phyloP scores from a whole-genome alignment of 2,113 vertebrate species.

The Setophaga petechia region DNA sequence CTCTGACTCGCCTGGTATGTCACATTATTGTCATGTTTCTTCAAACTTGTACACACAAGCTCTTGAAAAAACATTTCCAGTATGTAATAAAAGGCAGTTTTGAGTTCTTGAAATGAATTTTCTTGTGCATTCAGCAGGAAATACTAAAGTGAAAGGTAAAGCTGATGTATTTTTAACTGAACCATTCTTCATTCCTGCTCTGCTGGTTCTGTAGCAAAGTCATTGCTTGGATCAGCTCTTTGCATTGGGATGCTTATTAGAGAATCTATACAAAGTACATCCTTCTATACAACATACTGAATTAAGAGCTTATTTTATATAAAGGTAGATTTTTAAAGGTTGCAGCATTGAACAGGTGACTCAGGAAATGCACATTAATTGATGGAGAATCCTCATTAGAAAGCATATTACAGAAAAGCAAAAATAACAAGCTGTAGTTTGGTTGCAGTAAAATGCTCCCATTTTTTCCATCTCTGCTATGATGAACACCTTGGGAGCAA shows the following conservation, averaged over 20 bases:
- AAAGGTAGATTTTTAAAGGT: background rate
- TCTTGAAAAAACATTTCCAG: background rate
- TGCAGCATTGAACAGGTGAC: background rate
- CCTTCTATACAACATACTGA: background rate
- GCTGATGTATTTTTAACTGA: background rate
- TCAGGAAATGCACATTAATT: background rate
- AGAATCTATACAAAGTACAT: background rate
- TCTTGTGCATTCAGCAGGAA: slow-evolving; percentile 33
- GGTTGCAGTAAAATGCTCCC: background rate
- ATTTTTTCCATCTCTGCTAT: background rate
- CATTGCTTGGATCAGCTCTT: background rate
- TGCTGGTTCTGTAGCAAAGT: background rate
- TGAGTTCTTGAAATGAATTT: background rate
- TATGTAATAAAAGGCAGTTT: slow-evolving; percentile 50
- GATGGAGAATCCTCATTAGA: background rate
- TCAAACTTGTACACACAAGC: slow-evolving; percentile 1
- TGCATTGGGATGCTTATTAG: background rate
- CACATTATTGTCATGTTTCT: background rate
- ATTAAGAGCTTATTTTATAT: background rate
- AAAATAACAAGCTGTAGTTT: background rate
- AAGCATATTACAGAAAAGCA: background rate
- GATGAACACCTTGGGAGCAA: background rate
- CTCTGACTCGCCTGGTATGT: background rate
- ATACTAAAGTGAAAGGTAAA: background rate
- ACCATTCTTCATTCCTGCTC: background rate